These are phyloP conservation scores for Sparidentex hasta DNA, from an alignment of 2,797 vertebrate genomes.

Conservation along the genomic window DNA sequence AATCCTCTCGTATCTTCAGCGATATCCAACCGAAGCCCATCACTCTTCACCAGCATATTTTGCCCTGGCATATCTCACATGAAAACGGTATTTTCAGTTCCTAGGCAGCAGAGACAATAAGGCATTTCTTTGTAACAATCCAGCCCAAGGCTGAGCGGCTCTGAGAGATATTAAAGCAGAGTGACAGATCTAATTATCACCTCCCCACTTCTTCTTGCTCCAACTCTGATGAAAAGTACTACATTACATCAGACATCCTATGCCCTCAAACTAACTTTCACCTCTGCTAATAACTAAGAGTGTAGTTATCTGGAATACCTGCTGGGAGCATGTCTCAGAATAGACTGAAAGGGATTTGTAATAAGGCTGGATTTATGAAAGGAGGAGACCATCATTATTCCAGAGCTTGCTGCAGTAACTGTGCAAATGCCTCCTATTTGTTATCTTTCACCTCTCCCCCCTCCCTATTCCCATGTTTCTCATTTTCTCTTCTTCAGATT, in stretches of 20 bases:
- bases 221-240: slow-evolving; percentile 72
- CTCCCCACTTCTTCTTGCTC: slow-evolving; percentile 59
- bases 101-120: slow-evolving; percentile 68
- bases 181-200: slow-evolving; percentile 85
- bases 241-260: slow-evolving; percentile 63
- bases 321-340: slow-evolving; percentile 72
- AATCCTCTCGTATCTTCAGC: slow-evolving; percentile 32
- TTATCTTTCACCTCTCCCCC: slow-evolving; percentile 36
- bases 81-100: slow-evolving; percentile 45
- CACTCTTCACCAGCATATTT: slow-evolving; percentile 76
- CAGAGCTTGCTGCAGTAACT: slow-evolving; percentile 42
- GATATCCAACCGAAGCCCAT: slow-evolving; percentile 37
- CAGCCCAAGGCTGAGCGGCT: slow-evolving; percentile 45
- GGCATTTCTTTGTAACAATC: slow-evolving; percentile 69
- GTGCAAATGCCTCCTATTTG: slow-evolving; percentile 50
- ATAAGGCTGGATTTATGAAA: slow-evolving; percentile 67
- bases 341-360: slow-evolving; percentile 70
- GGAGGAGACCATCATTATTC: slow-evolving; percentile 59
- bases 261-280: slow-evolving; percentile 78
- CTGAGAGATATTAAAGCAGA: slow-evolving; percentile 77
- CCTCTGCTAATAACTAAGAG: slow-evolving; percentile 76
- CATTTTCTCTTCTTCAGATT: slow-evolving; percentile 40
- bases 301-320: slow-evolving; percentile 68
- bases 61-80: slow-evolving; percentile 23
- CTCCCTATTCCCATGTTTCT: slow-evolving; percentile 33